phyloP scores from a whole-genome alignment of 2,797 vertebrate genomes.

The Argyrosomus regius region DNA sequence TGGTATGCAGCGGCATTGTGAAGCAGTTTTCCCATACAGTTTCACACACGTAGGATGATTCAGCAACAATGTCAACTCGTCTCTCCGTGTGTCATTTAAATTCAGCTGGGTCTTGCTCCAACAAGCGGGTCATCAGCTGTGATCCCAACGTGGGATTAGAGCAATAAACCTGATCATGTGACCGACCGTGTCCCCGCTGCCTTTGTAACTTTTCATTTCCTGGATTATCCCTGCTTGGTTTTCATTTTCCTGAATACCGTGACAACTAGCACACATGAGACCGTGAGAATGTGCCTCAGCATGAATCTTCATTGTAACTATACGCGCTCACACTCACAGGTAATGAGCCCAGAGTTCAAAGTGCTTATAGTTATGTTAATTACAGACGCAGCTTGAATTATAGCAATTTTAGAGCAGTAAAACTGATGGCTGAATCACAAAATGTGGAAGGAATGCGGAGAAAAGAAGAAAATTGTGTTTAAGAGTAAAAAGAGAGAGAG shows the following conservation, averaged over 20 bases:
- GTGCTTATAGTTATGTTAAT: conserved; percentile 46
- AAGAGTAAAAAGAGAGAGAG: neutral
- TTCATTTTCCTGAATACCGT: conserved; percentile 57
- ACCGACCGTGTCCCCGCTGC: conserved; percentile 42
- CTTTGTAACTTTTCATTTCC: conserved; percentile 74
- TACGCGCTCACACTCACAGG: conserved; percentile 24
- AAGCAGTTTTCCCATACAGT: conserved; percentile 34
- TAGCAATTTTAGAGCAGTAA: conserved; percentile 32
- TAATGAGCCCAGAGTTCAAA: conserved; percentile 40
- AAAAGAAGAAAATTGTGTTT: conserved; percentile 1
- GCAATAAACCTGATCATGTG: conserved; percentile 53
- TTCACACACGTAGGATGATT: conserved; percentile 32
- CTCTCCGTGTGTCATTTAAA: conserved; percentile 31
- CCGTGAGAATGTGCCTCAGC: conserved; percentile 56
- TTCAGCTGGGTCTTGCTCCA: conserved; percentile 29
- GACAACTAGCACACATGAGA: conserved; percentile 38
- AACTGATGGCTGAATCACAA: conserved; percentile 23
- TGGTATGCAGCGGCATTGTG: conserved; percentile 24
- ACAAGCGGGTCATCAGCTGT: conserved; percentile 44
- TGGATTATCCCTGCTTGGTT: conserved; percentile 64
- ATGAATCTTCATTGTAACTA: conserved; percentile 29
- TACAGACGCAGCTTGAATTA: conserved; percentile 46
- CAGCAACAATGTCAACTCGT: conserved; percentile 25
- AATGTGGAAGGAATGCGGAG: conserved; percentile 22
- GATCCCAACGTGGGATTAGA: conserved; percentile 54